phyloP scores from a whole-genome alignment of 1,140 invertebrate genomes.

The Drosophila mauritiana region DNA sequence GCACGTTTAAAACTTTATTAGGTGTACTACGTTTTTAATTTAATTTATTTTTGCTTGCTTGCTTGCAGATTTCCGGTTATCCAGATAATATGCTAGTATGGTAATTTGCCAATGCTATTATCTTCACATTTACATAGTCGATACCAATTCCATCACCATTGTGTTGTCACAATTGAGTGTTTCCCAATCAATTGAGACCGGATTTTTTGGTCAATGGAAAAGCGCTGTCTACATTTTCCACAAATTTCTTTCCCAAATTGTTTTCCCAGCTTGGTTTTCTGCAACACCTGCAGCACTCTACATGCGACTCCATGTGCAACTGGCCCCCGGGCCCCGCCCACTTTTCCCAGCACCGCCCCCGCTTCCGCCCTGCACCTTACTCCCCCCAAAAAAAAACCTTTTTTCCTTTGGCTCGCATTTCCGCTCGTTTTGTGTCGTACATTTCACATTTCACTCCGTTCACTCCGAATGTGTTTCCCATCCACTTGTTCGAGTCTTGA shows the following conservation, averaged over 20 bases:
- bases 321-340: slow-evolving; percentile 5
- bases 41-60: background rate
- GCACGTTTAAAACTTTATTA: too few species aligned
- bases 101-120: slow-evolving; percentile 6
- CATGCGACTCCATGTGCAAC: slow-evolving; percentile 4
- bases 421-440: slow-evolving; percentile 68
- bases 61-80: background rate
- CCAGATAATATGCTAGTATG: background rate
- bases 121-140: background rate
- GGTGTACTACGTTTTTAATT: too few species aligned
- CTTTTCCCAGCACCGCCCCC: background rate
- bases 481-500: slow-evolving; percentile 70
- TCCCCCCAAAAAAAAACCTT: background rate
- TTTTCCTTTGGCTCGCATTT: slow-evolving; percentile 58
- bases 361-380: background rate
- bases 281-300: slow-evolving; percentile 33
- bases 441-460: slow-evolving; percentile 61
- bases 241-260: slow-evolving; percentile 56
- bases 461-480: slow-evolving; percentile 62
- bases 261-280: slow-evolving; percentile 46
- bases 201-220: slow-evolving; percentile 32
- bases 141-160: slow-evolving; percentile 5
- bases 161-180: slow-evolving; percentile 8
- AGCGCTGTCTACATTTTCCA: slow-evolving; percentile 49
- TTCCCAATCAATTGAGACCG: slow-evolving; percentile 31